Percentiles rank a stretch among this genome's conserved stretches.
These are phyloP conservation scores for Campoletis sonorensis DNA, from an alignment of 1,140 invertebrate species.

Conservation along the genomic window DNA sequence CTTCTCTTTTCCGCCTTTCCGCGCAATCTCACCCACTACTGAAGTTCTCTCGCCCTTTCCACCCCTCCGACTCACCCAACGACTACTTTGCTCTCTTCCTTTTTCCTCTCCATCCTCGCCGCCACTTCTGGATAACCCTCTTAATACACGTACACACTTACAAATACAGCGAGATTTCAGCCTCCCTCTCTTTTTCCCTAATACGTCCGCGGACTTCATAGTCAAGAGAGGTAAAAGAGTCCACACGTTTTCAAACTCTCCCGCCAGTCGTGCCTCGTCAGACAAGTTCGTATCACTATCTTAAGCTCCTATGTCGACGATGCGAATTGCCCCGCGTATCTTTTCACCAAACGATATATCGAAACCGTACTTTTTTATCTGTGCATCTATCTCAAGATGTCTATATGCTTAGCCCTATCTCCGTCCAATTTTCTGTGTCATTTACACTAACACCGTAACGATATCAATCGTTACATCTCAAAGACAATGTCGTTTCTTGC, in stretches of 20 bases:
- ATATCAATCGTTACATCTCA: too few species aligned
- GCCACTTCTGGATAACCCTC: constrained; percentile 30
- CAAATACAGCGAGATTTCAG: constrained; percentile 29
- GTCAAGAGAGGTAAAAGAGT: constrained; percentile 28
- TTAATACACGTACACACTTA: constrained; percentile 46
- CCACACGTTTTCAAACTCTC: constrained; percentile 45
- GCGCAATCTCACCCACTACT: constrained; percentile 41
- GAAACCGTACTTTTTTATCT: constrained; percentile 28
- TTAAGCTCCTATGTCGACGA: constrained; percentile 43
- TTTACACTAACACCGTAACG: too few species aligned
- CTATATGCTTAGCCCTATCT: not conserved
- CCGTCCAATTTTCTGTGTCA: not conserved
- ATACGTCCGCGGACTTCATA: not conserved
- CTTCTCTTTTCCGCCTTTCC: constrained; percentile 31
- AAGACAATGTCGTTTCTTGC: too few species aligned
- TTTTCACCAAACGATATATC: constrained; percentile 50
- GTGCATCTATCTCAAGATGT: not conserved
- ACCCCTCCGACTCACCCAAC: not conserved
- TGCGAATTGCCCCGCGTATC: constrained; percentile 60
- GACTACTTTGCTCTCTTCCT: constrained; percentile 28
- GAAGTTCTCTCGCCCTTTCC: not conserved
- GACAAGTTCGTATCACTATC: constrained; percentile 54
- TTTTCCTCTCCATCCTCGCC: constrained; percentile 55
- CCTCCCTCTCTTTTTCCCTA: constrained; percentile 27
- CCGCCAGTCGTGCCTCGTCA: constrained; percentile 42